A percentile compares a stretch with the other conserved stretches of the same genome.
Conservation (phyloP, 2,113 vertebrate genomes). For the Orthonyx spaldingii region DNA sequence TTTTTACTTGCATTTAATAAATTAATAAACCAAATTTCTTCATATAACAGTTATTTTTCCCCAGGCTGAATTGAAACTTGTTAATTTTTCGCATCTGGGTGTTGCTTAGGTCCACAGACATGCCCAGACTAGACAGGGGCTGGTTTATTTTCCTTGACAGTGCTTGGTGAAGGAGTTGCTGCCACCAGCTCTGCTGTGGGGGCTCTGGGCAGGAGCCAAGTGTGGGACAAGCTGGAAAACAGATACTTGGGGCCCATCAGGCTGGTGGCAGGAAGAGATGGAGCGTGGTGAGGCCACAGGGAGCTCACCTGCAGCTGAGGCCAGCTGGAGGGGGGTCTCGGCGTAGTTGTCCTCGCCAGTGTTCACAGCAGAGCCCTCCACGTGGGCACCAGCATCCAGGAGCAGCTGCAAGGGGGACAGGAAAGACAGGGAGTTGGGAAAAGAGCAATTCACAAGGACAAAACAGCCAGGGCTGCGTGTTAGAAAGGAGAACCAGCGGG, state of each 20-base stretch:
- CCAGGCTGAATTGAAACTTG: background rate
- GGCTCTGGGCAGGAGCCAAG: background rate
- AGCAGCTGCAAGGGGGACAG: slow-evolving; percentile 77
- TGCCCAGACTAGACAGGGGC: background rate
- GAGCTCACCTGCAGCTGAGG: slow-evolving; percentile 90
- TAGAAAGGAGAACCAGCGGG: background rate
- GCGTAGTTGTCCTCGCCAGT: slow-evolving; percentile 88
- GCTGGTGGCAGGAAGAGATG: background rate
- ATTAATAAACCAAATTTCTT: background rate
- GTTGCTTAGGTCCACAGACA: background rate
- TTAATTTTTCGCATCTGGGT: slow-evolving; percentile 1
- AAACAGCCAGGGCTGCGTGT: background rate
- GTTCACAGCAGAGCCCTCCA: slow-evolving; percentile 87
- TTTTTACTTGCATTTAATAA: background rate
- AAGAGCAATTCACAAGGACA: background rate
- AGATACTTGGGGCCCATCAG: background rate
- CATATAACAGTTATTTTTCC: background rate
- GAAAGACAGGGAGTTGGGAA: background rate
- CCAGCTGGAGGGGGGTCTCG: slow-evolving; percentile 91
- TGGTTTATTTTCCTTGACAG: background rate
- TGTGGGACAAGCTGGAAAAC: background rate
- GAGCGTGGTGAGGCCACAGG: background rate
- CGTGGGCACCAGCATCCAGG: slow-evolving; percentile 90
- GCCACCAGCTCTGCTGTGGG: background rate
- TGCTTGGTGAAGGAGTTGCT: background rate